phyloP scores from a whole-genome alignment of 2,888 invertebrate species.

The Leptodirus hochenwartii region DNA sequence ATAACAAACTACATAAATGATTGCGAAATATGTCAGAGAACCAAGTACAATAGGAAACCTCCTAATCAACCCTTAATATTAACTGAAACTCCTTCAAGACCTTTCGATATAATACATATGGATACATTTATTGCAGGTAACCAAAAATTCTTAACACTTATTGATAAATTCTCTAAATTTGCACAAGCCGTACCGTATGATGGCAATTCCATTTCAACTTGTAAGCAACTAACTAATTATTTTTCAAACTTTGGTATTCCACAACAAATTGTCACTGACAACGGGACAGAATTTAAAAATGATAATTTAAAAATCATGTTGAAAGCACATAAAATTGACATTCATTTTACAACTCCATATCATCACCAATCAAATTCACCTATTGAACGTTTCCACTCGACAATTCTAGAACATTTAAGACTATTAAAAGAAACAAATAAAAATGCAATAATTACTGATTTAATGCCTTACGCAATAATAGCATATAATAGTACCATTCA shows the following conservation, averaged over 20 bases:
- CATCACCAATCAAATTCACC: too few species aligned
- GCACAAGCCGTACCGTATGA: conserved; percentile 10
- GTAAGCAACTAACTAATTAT: conserved; percentile 9
- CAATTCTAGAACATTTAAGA: too few species aligned
- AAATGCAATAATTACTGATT: too few species aligned
- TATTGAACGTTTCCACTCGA: too few species aligned
- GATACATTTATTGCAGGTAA: conserved; percentile 5
- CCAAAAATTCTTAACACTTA: conserved; percentile 12
- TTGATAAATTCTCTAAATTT: conserved; percentile 13
- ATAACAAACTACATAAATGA: conserved; percentile 7
- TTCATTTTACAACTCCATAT: conserved; percentile 11
- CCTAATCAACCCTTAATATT: conserved; percentile 5
- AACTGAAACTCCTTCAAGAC: conserved; percentile 7
- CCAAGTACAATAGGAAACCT: conserved; percentile 9
- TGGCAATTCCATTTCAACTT: conserved; percentile 7
- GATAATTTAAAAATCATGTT: conserved; percentile 10
- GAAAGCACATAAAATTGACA: conserved; percentile 12
- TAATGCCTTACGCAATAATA: too few species aligned
- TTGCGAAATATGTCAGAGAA: conserved; percentile 6
- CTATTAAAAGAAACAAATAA: too few species aligned
- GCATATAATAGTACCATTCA: too few species aligned
- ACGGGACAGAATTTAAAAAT: conserved; percentile 13
- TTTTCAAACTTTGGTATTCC: conserved; percentile 13
- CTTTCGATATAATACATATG: conserved; percentile 8
- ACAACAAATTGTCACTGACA: conserved; percentile 12